Evolutionary conservation across 2,888 invertebrate genomes (phyloP).

Genomic region (Aleiodes leptofemur): DNA sequence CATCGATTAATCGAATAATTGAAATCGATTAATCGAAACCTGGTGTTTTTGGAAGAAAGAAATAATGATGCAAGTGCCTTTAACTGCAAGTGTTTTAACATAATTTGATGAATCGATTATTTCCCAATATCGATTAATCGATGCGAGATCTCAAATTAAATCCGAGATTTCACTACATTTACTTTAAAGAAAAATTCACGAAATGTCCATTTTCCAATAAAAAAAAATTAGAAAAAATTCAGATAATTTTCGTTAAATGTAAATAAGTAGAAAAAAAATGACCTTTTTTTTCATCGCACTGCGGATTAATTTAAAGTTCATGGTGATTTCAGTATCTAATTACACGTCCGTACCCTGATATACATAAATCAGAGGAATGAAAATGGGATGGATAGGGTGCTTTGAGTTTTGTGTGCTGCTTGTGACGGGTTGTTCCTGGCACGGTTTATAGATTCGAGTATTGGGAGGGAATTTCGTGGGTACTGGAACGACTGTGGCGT

Average conservation of each 20-base stretch:
- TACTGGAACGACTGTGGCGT: conserved; percentile 59
- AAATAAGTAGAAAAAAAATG: no score
- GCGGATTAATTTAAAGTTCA: conserved; percentile 19
- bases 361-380: conserved; percentile 31
- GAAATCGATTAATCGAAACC: no score
- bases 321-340: conserved; percentile 31
- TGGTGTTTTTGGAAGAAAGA: no score
- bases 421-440: conserved; percentile 54
- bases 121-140: no score
- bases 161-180: no score
- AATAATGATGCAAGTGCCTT: no score
- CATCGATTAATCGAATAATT: no score
- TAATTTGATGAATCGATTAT: no score
- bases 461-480: conserved; percentile 44
- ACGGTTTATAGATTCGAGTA: conserved; percentile 55
- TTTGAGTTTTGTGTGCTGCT: not conserved
- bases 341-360: conserved; percentile 24
- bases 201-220: not conserved
- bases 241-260: no score
- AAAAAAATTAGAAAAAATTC: not conserved
- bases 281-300: not conserved
- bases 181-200: no score
- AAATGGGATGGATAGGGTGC: not conserved
- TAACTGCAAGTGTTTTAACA: no score
- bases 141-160: no score